phyloP scores from a whole-genome alignment of 2,888 invertebrate genomes.

The Steinernema scapterisci region DNA sequence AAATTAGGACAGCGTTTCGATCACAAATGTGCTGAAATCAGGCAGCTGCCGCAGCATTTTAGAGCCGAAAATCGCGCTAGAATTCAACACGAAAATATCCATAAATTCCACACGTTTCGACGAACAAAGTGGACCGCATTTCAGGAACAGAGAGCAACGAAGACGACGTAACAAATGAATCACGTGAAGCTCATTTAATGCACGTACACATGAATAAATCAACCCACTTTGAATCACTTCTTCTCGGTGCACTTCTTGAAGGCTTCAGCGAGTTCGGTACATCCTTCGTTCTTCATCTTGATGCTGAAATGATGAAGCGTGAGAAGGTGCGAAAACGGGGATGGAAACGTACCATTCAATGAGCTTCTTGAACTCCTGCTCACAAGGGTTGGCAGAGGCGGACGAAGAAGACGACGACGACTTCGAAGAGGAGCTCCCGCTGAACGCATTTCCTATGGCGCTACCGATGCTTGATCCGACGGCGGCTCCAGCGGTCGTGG shows the following conservation, averaged over 20 bases:
- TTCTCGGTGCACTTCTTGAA: slow-evolving; percentile 19
- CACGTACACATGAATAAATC: background rate
- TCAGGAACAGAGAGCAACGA: background rate
- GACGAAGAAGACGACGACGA: slow-evolving; percentile 42
- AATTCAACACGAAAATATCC: too few species aligned
- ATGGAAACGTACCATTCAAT: slow-evolving; percentile 76
- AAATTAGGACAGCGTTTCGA: too few species aligned
- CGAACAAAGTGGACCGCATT: too few species aligned
- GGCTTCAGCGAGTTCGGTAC: background rate
- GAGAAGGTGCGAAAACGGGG: background rate
- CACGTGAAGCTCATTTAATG: background rate
- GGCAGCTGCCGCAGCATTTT: too few species aligned
- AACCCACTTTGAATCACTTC: background rate
- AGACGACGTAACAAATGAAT: background rate
- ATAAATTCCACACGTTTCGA: too few species aligned
- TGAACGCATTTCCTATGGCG: background rate
- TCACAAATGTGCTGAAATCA: too few species aligned
- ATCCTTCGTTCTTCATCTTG: background rate
- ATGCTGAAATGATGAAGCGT: background rate
- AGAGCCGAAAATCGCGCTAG: too few species aligned
- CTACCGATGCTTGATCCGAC: background rate
- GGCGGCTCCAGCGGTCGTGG: slow-evolving; percentile 12
- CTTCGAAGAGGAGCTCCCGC: background rate
- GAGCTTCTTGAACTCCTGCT: slow-evolving; percentile 92
- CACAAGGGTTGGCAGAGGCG: slow-evolving; percentile 75